Base-by-base conservation (phyloP, 1,140 invertebrate species). In the Euborellia annulipes region DNA sequence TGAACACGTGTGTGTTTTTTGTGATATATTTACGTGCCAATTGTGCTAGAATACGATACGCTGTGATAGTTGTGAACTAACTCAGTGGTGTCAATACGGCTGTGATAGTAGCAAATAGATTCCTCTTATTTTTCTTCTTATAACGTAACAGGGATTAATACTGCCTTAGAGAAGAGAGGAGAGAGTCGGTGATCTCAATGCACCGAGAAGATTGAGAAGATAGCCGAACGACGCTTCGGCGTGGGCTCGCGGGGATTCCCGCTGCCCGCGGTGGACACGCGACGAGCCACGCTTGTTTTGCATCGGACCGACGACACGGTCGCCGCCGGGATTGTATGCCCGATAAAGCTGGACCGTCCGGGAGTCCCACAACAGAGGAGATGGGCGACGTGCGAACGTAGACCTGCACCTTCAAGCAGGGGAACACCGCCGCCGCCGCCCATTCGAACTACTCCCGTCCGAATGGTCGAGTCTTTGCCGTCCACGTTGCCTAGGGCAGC, bases 231-330 rank as follows among this genome's bases (percentile, higher is more conserved):
- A 17, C 14, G 19, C 11, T 16, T 34, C 14, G 19, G 43, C 43
- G 30, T 27, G 16, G 34, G 43, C 16, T 44, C 32, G 32, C 43
- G 14, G 20, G 30, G 43, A 19, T 23, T 27, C 36, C 23, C 23
- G 23, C 23, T 27, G 23, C 23, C 23, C 23, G 23, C 23, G 23
- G 23, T 17, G 37, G 18, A 16, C 37, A 8, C 37, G 18, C 14
- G 18, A 16, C 37, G 18, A 6, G 37, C 18, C n/a, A 38, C 14
- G 4, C 14, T 38, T n/a, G 37, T 38, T 8, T 11, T 27, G 23
- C 23, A 27, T 11, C 14, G 37, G n/a, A 16, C 4, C 37, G 18
- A 17, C 37, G 37, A 38, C 18, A 17, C 37, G 14, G 37, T 16
- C 37, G 23, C 23, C 37, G 37, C 14, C 37, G 18, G 37, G 18